These are phyloP conservation scores for Hydra vulgaris DNA, from an alignment of 30 jellyfish, hydroid and myxozoan genomes.

Conservation along the genomic window DNA sequence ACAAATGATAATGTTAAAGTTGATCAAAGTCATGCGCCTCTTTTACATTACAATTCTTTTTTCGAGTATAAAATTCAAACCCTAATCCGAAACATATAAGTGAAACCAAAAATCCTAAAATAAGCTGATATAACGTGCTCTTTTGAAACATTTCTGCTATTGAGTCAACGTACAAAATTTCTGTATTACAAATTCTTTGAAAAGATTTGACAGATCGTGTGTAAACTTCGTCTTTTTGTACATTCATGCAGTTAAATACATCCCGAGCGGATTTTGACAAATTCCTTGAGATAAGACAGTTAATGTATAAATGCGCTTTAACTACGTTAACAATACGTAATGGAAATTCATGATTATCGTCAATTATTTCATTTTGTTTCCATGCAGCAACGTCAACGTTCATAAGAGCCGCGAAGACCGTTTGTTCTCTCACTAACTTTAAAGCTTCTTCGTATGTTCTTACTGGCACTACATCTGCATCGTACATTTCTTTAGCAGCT, in stretches of 20 bases:
- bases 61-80: background rate
- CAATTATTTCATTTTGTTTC: background rate
- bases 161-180: background rate
- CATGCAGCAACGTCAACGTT: conserved; percentile 11
- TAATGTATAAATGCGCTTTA: background rate
- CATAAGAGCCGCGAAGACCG: background rate
- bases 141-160: background rate
- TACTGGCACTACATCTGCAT: conserved; percentile 6
- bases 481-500: background rate
- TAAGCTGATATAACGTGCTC: background rate
- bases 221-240: conserved; percentile 10
- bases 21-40: no score
- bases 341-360: background rate
- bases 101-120: background rate
- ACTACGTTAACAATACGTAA: conserved; percentile 3
- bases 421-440: background rate
- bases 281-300: background rate
- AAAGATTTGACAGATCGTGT: background rate
- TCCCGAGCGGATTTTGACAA: background rate
- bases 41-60: background rate
- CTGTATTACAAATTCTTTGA: background rate
- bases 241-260: conserved; percentile 2
- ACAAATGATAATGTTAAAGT: no score
- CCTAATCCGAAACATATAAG: background rate
- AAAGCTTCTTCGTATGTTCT: conserved; percentile 6